These are phyloP conservation scores for Ctenicera cuprea DNA, from an alignment of 2,888 invertebrate species.

Conservation along the genomic window DNA sequence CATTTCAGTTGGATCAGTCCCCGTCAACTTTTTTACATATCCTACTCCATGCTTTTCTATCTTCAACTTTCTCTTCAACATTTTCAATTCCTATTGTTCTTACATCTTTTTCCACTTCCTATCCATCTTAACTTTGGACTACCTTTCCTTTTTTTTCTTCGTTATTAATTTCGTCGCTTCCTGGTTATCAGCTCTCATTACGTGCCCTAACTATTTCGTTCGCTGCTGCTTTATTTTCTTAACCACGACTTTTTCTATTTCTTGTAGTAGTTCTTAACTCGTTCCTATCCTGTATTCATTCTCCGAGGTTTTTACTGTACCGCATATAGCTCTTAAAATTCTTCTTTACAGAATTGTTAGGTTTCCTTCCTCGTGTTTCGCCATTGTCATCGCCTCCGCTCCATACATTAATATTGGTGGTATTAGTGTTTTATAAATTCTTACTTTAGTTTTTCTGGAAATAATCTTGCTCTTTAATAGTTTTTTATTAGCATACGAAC, in stretches of 20 bases:
- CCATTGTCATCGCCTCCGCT: neutral
- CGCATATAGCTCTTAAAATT: neutral
- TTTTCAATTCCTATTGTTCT: no score
- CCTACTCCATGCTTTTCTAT: neutral
- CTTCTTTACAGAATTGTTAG: neutral
- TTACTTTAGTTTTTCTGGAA: neutral
- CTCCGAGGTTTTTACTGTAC: neutral
- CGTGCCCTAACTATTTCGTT: no score
- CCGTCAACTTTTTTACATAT: neutral
- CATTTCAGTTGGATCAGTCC: no score
- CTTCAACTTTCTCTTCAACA: neutral
- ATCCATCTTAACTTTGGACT: conserved; percentile 4
- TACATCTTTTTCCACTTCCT: neutral
- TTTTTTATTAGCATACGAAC: conserved; percentile 6
- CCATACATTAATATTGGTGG: no score
- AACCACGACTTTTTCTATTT: no score
- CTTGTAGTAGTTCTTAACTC: no score
- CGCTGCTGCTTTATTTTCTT: no score
- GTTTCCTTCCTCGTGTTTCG: neutral
- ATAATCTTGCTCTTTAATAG: no score
- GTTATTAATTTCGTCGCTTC: neutral
- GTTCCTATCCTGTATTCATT: neutral
- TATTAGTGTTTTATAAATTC: no score
- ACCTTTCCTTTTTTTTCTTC: neutral
- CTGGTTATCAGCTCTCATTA: neutral